Evolutionary conservation across 2,797 vertebrate species (phyloP).

Genomic region (Alectoris magna): DNA sequence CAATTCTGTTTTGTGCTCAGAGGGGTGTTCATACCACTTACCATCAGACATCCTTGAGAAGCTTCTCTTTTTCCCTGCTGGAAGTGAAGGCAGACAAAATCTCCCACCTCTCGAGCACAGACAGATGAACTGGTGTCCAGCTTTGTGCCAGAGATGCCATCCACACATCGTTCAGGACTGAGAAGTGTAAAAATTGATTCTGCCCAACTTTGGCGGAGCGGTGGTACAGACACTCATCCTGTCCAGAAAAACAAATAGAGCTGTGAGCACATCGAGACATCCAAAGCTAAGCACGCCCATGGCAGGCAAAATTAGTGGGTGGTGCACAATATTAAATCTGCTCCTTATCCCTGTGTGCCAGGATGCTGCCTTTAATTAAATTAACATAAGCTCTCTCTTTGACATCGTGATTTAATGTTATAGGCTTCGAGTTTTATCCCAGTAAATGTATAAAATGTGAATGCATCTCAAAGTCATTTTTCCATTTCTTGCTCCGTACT

Average conservation of each 20-base stretch:
- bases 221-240: background rate
- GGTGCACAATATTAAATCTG: constrained; percentile 16
- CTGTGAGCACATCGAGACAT: background rate
- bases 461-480: background rate
- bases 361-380: constrained; percentile 65
- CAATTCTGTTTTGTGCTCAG: background rate
- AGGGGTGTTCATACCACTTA: background rate
- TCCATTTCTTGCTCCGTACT: background rate
- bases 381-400: constrained; percentile 61
- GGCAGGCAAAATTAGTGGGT: constrained; percentile 31
- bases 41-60: background rate
- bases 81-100: background rate
- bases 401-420: constrained; percentile 41
- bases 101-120: background rate
- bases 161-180: background rate
- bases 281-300: background rate
- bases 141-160: background rate
- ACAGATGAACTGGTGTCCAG: background rate
- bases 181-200: background rate
- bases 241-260: background rate
- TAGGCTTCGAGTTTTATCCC: constrained; percentile 13
- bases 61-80: background rate
- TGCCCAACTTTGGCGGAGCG: background rate
- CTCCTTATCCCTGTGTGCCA: constrained; percentile 11
- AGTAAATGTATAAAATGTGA: constrained; percentile 31